Conservation (phyloP, 2,888 invertebrate species). For the Penaeus monodon region DNA sequence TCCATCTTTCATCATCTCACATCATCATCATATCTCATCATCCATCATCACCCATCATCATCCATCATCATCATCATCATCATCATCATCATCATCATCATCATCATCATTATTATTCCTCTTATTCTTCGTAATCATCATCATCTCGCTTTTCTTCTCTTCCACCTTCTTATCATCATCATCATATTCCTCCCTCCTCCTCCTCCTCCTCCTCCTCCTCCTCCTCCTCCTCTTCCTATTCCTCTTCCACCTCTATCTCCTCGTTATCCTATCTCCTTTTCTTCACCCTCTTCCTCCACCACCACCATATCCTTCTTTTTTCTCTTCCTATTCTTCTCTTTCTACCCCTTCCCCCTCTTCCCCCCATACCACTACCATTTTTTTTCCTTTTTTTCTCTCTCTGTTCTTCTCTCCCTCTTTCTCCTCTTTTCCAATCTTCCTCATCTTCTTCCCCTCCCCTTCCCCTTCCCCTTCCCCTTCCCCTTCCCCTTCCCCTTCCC, state of each 20-base stretch:
- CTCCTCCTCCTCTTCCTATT: background rate
- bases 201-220: background rate
- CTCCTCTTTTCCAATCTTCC: background rate
- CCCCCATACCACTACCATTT: background rate
- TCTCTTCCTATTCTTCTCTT: background rate
- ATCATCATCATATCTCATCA: background rate
- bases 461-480: too few relatives aligned
- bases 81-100: too few relatives aligned
- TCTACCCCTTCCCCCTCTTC: background rate
- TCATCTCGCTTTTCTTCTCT: too few relatives aligned
- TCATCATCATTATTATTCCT: too few relatives aligned
- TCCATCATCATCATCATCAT: too few relatives aligned
- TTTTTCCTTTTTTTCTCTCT: background rate
- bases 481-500: too few relatives aligned
- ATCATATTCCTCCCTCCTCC: background rate
- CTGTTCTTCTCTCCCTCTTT: too few relatives aligned
- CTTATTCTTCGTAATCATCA: too few relatives aligned
- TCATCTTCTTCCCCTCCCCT: background rate
- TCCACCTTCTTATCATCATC: background rate
- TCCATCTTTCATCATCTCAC: background rate
- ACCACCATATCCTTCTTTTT: background rate
- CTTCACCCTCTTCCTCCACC: background rate
- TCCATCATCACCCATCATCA: too few relatives aligned
- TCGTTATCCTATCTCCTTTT: background rate
- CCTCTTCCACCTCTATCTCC: background rate